Conservation (phyloP, 1,140 invertebrate genomes). For the Battus philenor region DNA sequence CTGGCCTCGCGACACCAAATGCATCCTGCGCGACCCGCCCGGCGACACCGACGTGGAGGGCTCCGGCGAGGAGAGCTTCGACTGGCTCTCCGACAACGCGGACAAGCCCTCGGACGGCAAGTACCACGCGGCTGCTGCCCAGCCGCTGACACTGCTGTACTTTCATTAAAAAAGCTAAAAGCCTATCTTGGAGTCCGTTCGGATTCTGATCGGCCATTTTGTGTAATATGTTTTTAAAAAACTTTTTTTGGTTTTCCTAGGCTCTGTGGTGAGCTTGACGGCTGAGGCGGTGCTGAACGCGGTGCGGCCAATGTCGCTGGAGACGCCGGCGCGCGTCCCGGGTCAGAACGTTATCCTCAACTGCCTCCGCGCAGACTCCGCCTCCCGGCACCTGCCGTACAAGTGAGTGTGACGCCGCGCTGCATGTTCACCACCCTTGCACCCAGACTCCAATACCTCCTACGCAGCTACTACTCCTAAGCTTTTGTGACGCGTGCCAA, state of each 20-base stretch:
- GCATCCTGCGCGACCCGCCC: constrained; percentile 22
- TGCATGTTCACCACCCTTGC: too few species aligned
- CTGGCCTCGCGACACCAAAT: constrained; percentile 30
- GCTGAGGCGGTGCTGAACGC: constrained; percentile 25
- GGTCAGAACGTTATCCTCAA: constrained; percentile 31
- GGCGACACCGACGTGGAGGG: constrained; percentile 29
- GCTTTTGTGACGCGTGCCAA: background rate
- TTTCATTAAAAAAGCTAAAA: background rate
- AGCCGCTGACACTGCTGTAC: too few species aligned
- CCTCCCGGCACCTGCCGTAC: constrained; percentile 38
- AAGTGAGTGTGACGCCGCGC: constrained; percentile 40
- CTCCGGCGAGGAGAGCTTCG: constrained; percentile 31
- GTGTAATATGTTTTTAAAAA: too few species aligned
- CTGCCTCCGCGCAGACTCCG: constrained; percentile 35
- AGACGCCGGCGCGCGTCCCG: constrained; percentile 1
- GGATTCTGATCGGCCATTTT: too few species aligned
- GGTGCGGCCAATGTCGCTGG: constrained; percentile 23
- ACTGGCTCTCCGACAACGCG: constrained; percentile 12
- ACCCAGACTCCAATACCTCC: background rate
- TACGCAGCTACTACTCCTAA: background rate
- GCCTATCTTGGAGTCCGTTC: too few species aligned
- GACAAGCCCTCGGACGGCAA: constrained; percentile 17
- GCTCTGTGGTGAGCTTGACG: constrained; percentile 20
- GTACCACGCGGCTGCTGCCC: too few species aligned
- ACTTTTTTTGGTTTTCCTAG: constrained; percentile 10